A percentile compares a stretch with the other conserved stretches of the same genome.
These are phyloP conservation scores for Eupithecia tripunctaria DNA, from an alignment of 2,888 invertebrate species.

Conservation along the genomic window DNA sequence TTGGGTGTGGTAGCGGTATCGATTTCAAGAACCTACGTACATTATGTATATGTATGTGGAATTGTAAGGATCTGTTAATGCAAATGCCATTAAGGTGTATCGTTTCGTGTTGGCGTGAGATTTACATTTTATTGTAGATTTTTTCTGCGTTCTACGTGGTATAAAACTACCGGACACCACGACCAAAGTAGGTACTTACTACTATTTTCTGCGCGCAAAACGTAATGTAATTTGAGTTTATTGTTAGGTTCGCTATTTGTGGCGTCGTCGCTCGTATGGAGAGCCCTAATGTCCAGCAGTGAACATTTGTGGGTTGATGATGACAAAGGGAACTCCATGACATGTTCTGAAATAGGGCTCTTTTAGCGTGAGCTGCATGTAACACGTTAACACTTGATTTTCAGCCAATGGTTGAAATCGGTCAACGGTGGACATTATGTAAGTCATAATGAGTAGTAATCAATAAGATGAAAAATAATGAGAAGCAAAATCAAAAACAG, in stretches of 20 bases:
- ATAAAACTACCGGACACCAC: too few species aligned
- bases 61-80: not conserved
- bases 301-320: not conserved
- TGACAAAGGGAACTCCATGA: too few species aligned
- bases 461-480: not conserved
- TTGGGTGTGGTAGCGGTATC: not conserved
- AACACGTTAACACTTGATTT: not conserved
- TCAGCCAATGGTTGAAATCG: not conserved
- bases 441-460: too few species aligned
- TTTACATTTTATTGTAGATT: too few species aligned
- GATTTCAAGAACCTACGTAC: slow-evolving; percentile 5
- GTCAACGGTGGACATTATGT: not conserved
- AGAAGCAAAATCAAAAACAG: too few species aligned
- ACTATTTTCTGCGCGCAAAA: too few species aligned
- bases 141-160: too few species aligned
- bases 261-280: too few species aligned
- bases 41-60: slow-evolving; percentile 6
- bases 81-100: not conserved
- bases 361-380: not conserved
- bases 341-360: not conserved
- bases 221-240: too few species aligned
- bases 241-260: not conserved
- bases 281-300: not conserved
- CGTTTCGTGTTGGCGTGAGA: too few species aligned
- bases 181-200: too few species aligned